Conservation (phyloP, 2,888 invertebrate species). For the Tetanocera ferruginea region DNA sequence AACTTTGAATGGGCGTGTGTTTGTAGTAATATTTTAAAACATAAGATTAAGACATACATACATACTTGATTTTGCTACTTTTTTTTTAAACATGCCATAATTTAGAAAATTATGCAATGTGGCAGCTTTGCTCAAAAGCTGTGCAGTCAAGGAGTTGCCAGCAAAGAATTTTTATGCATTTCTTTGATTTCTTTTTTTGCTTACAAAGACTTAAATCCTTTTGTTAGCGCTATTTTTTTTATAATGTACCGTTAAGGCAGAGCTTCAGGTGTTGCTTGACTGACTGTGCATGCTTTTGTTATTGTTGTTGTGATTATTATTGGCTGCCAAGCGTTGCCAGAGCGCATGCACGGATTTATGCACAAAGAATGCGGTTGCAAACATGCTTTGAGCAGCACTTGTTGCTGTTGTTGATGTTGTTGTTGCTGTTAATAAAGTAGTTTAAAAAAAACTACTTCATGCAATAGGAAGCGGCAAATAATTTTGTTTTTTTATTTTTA, state of each 20-base stretch:
- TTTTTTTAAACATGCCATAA: too few species aligned
- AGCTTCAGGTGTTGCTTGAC: neutral
- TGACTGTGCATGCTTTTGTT: neutral
- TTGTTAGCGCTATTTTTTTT: neutral
- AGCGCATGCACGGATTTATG: conserved; percentile 2
- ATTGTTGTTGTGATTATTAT: neutral
- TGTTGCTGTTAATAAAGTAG: neutral
- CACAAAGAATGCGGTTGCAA: conserved; percentile 31
- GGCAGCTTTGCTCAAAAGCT: too few species aligned
- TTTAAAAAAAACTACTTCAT: neutral
- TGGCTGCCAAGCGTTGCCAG: conserved; percentile 11
- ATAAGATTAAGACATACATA: too few species aligned
- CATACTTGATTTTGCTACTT: too few species aligned
- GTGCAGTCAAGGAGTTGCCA: too few species aligned
- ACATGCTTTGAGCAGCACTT: conserved; percentile 13
- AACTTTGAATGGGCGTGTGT: too few species aligned
- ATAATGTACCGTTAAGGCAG: neutral
- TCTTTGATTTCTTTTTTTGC: too few species aligned
- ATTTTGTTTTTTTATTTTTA: too few species aligned
- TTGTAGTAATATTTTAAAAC: too few species aligned
- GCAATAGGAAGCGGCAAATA: neutral
- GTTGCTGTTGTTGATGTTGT: neutral
- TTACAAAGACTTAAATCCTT: conserved; percentile 8
- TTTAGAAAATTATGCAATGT: too few species aligned
- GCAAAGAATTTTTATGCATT: too few species aligned